Evolutionary conservation across 92 coral and sea anemone species (phyloP).

Genomic region (Ricordea florida): DNA sequence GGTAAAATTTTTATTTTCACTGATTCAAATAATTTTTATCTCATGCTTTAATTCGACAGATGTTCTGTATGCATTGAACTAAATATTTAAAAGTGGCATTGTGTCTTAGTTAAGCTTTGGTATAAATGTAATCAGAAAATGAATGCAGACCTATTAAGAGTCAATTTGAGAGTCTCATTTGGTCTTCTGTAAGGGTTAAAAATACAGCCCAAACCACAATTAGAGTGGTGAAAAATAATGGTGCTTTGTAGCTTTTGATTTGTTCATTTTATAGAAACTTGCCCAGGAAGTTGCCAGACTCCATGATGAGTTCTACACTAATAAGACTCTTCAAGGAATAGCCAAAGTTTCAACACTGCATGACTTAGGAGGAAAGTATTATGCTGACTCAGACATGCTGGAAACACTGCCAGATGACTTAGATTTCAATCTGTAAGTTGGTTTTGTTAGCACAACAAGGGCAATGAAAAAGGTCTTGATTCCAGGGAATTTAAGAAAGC

Average conservation of each 20-base stretch:
- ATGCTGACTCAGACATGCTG: conserved; percentile 76
- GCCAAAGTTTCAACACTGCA: conserved; percentile 75
- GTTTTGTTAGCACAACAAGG: not conserved
- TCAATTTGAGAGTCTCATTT: too few relatives aligned
- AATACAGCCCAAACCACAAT: not conserved
- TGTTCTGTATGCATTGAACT: too few relatives aligned
- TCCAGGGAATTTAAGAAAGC: too few relatives aligned
- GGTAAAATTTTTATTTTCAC: too few relatives aligned
- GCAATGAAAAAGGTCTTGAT: not conserved
- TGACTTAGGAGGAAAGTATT: conserved; percentile 56
- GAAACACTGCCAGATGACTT: conserved; percentile 79
- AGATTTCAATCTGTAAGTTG: conserved; percentile 78
- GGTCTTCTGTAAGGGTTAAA: too few relatives aligned
- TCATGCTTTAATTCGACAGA: too few relatives aligned
- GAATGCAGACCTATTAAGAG: too few relatives aligned
- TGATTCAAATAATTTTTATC: too few relatives aligned
- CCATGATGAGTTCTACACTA: conserved; percentile 79
- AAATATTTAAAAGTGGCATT: too few relatives aligned
- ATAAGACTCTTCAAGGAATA: conserved; percentile 59
- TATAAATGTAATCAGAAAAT: too few relatives aligned
- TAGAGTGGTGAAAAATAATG: not conserved
- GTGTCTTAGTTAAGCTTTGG: too few relatives aligned
- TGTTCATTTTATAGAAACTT: conserved; percentile 55
- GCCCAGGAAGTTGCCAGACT: conserved; percentile 86
- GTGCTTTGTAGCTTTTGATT: not conserved